Evolutionary conservation across 2,113 vertebrate species (phyloP).

Genomic region (Triplophysa tibetana): DNA sequence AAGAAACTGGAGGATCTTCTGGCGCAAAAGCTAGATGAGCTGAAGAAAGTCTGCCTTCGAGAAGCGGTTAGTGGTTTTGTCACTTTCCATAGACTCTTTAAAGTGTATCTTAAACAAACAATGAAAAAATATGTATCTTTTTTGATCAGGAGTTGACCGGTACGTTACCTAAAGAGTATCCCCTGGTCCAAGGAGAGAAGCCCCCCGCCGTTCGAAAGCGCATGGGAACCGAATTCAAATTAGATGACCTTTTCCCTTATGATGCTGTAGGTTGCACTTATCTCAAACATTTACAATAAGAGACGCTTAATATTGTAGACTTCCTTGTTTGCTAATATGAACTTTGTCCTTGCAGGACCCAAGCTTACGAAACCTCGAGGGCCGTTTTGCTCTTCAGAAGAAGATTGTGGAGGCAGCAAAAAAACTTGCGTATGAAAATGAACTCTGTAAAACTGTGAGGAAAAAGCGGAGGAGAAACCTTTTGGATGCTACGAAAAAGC

Average conservation of each 20-base stretch:
- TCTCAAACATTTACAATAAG: background rate
- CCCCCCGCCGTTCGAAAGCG: conserved; percentile 83
- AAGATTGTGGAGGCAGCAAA: conserved; percentile 92
- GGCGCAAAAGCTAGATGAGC: conserved; percentile 84
- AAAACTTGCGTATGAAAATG: conserved; percentile 85
- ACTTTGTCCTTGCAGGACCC: conserved; percentile 79
- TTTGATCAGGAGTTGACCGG: conserved; percentile 86
- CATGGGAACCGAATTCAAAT: conserved; percentile 86
- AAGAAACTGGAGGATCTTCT: conserved; percentile 85
- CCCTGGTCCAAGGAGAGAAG: conserved; percentile 85
- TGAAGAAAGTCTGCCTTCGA: conserved; percentile 90
- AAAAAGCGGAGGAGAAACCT: conserved; percentile 89
- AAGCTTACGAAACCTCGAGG: conserved; percentile 86
- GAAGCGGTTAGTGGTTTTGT: conserved; percentile 80
- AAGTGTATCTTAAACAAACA: background rate
- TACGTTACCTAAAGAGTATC: conserved; percentile 90
- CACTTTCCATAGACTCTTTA: background rate
- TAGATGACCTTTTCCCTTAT: conserved; percentile 85
- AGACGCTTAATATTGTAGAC: conserved; percentile 1
- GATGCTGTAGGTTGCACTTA: conserved; percentile 76
- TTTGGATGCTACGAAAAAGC: conserved; percentile 82
- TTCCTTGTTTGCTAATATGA: conserved; percentile 12
- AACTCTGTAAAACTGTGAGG: conserved; percentile 90
- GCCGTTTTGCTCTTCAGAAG: conserved; percentile 90
- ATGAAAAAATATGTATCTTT: conserved; percentile 23